Base-by-base conservation (phyloP, 2,797 vertebrate genomes). In the Gambusia yucatana region DNA sequence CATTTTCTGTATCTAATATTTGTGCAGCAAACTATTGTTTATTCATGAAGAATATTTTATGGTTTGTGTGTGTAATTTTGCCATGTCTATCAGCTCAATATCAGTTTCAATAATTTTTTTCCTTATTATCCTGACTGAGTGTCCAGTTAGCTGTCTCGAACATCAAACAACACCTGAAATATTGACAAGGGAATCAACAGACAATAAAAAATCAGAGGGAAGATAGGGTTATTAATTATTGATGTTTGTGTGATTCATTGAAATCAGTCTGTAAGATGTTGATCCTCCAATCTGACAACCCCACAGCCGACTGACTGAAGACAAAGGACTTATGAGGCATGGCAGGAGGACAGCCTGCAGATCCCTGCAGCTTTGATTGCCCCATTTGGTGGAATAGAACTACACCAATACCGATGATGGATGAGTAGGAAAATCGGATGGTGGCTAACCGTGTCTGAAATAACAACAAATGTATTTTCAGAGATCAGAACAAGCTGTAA, bases 161-260 rank as follows among this genome's bases (percentile, higher is more conserved):
- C 30, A 36, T 52, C 5, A 73, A 48, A 52, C 30, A 8, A 20
- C 1, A 82, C 80, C 65, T 67, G 78, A 82, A 82, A 79, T 47
- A 79, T 44, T 77, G 76, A 83, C 14, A 30, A 72, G 71, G 14
- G 65, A 78, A 82, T 83, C 71, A 76, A 82, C 70, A 84, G 55
- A 80, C 57, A 39, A 84, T 82, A 77, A 72, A 78, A 84, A 70
- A 76, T 17, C 16, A 65, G 61, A 65, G 14, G 57, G 28, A 16
- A 6, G 28, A 59, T 1, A 1, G 28, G 81, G 50, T 84, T 85
- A 88, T 87, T 89, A 83, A 92, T 91, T 89, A 89, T 82, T 73
- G 71, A 69, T 74, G 73, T 88, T 89, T 57, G 79, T 28, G 74
- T 81, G 78, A 86, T 87, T 83, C 86, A 91, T 86, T 89, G 81